Evolutionary conservation across 2,888 invertebrate genomes (phyloP), one percentile per base, ranked within the genome.

Genomic region (Aquatica leii): DNA sequence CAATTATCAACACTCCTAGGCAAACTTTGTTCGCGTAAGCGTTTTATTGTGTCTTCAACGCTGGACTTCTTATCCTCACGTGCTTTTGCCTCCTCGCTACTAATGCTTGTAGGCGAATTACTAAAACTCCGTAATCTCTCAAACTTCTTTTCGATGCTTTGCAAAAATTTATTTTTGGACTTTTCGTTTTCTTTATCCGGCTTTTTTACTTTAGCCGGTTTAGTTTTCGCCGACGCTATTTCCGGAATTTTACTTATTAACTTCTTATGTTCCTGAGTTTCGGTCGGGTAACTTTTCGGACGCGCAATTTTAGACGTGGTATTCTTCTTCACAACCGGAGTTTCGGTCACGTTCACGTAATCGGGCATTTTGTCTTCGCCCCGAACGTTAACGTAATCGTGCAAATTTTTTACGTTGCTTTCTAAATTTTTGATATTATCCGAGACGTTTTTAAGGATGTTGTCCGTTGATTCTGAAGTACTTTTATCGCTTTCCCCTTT

Each of bases 81-180:
- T 41, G 74, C 74, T 37, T 77, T 76, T 52, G 74, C 72, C 6
- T 82, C 81, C 52, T 82, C 72, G 71, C 70, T 71, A 48, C 65
- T 73, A 53, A 62, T 60, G 35, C 65, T 70, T 21, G 59, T 69
- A 52, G 86, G 84, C 1, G 87, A 80, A 15, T 82, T 82, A 62
- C 82, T 75, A 48, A 77, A 76, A 1, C 79, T 74, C 17, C 86
- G 83, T 35, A 91, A 84, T 77, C 90, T 91, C 79, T 91, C 91
- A 74, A 90, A 84, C 77, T 90, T 90, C 75, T 91, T 92, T 46
- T 94, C 92, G 71, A 93, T 86, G 0, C 89, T 88, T 75, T 91
- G 91, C 40, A 93, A 82, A 70, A 94, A 83, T 65, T 85, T 86
- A 70, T 84, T 84, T 70, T 83, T 84, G 61, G 75, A 76, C 55